A percentile compares a stretch with the other conserved stretches of the same genome.
Conservation (phyloP, 2,113 vertebrate species). For the human region DNA sequence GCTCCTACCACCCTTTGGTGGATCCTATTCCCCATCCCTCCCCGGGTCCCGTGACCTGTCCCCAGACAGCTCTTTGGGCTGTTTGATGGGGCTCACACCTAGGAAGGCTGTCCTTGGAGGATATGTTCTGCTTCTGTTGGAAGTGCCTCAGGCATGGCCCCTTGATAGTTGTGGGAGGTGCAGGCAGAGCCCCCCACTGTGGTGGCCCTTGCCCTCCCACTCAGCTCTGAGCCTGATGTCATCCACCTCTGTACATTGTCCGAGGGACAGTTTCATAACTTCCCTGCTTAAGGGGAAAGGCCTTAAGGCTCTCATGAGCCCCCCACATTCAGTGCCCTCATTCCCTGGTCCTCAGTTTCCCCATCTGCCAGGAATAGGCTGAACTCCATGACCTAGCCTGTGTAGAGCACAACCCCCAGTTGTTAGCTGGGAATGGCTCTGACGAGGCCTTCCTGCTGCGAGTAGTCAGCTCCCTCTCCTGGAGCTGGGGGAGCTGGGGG, state of each 20-base stretch:
- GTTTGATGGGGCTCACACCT: fast-evolving
- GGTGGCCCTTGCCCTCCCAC: not conserved
- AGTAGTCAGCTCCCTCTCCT: not conserved
- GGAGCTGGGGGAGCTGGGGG: not conserved
- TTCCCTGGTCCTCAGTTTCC: not conserved
- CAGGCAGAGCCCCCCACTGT: not conserved
- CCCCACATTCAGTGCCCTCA: fast-evolving
- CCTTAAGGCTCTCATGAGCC: not conserved
- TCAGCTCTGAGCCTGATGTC: fast-evolving
- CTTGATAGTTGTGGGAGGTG: not conserved
- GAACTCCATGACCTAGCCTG: not conserved
- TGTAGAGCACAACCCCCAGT: too few relatives aligned
- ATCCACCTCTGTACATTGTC: not conserved
- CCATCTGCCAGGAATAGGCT: not conserved
- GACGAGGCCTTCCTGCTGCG: not conserved
- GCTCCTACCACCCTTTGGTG: not conserved
- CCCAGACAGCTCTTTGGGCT: not conserved
- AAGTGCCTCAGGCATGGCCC: not conserved
- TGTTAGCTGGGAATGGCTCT: not conserved
- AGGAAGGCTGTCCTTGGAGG: not conserved
- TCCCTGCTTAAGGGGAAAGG: not conserved
- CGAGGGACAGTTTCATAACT: not conserved
- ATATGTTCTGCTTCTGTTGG: not conserved
- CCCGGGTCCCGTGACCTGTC: not conserved
- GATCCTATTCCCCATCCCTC: not conserved